These are phyloP conservation scores for Stenolophus ochropezus DNA, from an alignment of 2,888 invertebrate genomes.

Conservation along the genomic window DNA sequence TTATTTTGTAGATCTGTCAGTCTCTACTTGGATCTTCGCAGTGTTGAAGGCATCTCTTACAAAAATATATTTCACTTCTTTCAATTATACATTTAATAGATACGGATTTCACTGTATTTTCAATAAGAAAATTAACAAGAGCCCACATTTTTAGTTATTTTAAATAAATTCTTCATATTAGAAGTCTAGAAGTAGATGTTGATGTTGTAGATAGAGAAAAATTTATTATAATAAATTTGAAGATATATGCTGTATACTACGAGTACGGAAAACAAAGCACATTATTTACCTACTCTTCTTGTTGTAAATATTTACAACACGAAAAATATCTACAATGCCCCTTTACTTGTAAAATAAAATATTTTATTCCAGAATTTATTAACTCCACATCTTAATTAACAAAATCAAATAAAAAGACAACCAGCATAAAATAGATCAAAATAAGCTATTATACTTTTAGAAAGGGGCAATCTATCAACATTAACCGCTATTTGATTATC, in stretches of 20 bases:
- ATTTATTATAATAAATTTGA: background rate
- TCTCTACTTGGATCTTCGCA: background rate
- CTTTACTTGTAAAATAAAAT: background rate
- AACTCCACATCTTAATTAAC: background rate
- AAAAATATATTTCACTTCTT: background rate
- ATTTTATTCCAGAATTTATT: background rate
- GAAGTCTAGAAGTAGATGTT: background rate
- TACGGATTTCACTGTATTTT: background rate
- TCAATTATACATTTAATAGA: background rate
- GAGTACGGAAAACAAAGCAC: background rate
- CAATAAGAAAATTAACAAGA: background rate
- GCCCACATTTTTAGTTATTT: background rate
- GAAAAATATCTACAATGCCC: background rate
- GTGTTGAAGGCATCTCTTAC: background rate
- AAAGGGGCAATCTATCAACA: background rate
- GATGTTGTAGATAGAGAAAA: background rate
- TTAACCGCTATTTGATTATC: background rate
- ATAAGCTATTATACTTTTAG: background rate
- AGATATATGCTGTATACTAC: background rate
- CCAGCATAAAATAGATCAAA: background rate
- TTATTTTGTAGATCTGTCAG: background rate
- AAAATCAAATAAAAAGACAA: background rate
- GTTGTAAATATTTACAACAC: background rate
- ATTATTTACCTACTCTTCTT: background rate
- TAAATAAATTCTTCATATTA: background rate